These are phyloP conservation scores for Dysmachus trigonus DNA, from an alignment of 2,888 invertebrate genomes.

Conservation along the genomic window DNA sequence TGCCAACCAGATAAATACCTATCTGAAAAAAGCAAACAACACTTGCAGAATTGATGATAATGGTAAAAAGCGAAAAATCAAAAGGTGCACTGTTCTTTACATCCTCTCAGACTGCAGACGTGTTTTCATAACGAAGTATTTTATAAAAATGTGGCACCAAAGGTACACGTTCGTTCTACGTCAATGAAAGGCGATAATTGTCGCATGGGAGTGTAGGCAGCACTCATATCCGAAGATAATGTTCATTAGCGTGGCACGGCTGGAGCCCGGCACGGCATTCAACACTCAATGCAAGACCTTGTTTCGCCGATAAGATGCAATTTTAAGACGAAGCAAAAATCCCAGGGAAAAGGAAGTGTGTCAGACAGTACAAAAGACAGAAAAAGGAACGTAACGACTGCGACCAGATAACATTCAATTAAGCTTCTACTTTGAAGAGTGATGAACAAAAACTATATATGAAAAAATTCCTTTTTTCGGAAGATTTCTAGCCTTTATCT, in stretches of 20 bases:
- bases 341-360: neutral
- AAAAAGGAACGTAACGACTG: neutral
- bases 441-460: neutral
- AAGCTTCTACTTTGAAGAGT: neutral
- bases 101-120: neutral
- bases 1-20: neutral
- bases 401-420: neutral
- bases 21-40: neutral
- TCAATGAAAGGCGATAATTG: neutral
- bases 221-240: neutral
- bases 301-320: neutral
- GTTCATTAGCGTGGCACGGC: neutral
- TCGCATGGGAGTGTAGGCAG: neutral
- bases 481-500: neutral
- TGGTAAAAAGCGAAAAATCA: neutral
- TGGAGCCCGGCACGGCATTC: neutral
- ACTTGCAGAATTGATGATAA: neutral
- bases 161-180: neutral
- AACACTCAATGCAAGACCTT: neutral
- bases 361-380: neutral
- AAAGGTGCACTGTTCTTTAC: neutral
- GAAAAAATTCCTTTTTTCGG: neutral
- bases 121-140: neutral
- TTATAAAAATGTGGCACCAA: neutral
- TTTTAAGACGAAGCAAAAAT: neutral